phyloP scores from a whole-genome alignment of 1,140 invertebrate genomes.

The Drosophila paulistorum region DNA sequence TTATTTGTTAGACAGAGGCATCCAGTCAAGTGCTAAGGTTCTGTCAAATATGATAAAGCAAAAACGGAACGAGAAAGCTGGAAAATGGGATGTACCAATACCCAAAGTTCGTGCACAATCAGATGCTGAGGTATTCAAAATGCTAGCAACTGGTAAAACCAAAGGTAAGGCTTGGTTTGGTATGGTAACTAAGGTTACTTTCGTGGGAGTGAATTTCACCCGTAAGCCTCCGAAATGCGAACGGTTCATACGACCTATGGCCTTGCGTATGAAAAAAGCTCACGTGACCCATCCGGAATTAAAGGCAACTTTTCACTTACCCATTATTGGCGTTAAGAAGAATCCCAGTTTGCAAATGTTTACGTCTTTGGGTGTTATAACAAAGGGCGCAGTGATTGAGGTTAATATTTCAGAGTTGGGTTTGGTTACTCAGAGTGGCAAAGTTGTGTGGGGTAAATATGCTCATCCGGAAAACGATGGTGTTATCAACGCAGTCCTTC shows the following conservation, averaged over 20 bases:
- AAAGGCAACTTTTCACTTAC: slow-evolving; percentile 99
- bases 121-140: no score
- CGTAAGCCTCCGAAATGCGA: slow-evolving; percentile 99
- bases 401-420: slow-evolving; percentile 99
- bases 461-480: slow-evolving; percentile 99
- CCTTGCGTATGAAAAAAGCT: slow-evolving; percentile 96
- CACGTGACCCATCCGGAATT: slow-evolving; percentile 99
- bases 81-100: no score
- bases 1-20: no score
- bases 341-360: slow-evolving; percentile 99
- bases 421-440: no score
- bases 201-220: slow-evolving; percentile 99
- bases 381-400: slow-evolving; percentile 98
- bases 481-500: slow-evolving; percentile 98
- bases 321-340: slow-evolving; percentile 99
- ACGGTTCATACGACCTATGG: slow-evolving; percentile 99
- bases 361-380: slow-evolving; percentile 98
- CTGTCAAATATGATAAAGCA: no score
- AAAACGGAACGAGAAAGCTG: no score
- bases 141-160: no score
- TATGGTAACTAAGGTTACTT: no score
- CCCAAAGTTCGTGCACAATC: no score
- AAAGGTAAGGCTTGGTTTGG: no score
- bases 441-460: no score
- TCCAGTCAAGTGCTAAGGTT: no score